Evolutionary conservation across 2,888 invertebrate genomes (phyloP).

Genomic region (Bellardia bayeri): DNA sequence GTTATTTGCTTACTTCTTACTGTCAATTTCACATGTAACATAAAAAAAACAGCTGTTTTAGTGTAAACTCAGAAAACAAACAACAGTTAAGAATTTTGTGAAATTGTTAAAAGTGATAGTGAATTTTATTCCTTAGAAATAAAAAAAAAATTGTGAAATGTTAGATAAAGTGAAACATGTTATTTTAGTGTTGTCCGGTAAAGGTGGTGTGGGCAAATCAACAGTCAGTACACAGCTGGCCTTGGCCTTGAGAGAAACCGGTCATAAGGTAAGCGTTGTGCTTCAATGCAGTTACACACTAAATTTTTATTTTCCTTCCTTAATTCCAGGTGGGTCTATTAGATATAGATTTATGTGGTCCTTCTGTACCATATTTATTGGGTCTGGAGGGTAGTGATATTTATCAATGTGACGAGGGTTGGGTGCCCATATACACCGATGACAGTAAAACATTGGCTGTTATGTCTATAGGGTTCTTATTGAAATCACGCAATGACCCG

Average conservation of each 20-base stretch:
- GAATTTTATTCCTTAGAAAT: not conserved
- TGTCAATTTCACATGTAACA: no score
- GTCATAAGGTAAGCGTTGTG: constrained; percentile 88
- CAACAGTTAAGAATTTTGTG: not conserved
- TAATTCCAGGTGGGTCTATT: constrained; percentile 92
- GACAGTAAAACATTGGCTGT: constrained; percentile 90
- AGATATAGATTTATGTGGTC: constrained; percentile 97
- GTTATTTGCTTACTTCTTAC: no score
- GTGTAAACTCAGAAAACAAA: constrained; percentile 12
- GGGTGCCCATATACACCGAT: constrained; percentile 97
- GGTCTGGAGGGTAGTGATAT: constrained; percentile 93
- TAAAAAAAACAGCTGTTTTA: not conserved
- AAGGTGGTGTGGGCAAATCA: constrained; percentile 99
- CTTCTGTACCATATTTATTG: constrained; percentile 95
- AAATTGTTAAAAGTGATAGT: not conserved
- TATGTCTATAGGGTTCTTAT: constrained; percentile 97
- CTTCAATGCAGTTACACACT: not conserved
- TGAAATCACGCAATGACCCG: constrained; percentile 93
- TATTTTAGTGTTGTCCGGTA: constrained; percentile 97
- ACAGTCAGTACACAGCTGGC: constrained; percentile 97
- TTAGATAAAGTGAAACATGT: constrained; percentile 92
- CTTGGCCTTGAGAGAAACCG: constrained; percentile 91
- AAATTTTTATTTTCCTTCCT: not conserved
- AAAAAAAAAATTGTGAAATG: constrained; percentile 84
- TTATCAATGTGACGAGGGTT: constrained; percentile 95